Conservation (phyloP, 2,113 vertebrate species). For the Arvicanthis niloticus region DNA sequence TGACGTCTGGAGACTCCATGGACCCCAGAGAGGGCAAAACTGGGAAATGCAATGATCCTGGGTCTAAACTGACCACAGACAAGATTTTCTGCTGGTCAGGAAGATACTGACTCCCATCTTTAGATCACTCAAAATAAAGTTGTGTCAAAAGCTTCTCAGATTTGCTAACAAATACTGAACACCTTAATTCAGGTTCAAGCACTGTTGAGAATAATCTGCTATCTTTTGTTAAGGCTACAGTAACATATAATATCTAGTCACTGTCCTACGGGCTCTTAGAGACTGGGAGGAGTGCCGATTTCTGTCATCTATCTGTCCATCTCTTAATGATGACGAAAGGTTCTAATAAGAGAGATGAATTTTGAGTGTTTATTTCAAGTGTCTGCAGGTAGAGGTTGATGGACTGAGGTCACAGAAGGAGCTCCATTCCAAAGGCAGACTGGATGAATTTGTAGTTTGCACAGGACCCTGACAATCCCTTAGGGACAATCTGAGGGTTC, state of each 20-base stretch:
- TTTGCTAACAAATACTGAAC: background rate
- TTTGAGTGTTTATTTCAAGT: slow-evolving; percentile 30
- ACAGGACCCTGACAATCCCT: background rate
- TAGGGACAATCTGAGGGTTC: background rate
- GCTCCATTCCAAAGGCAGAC: background rate
- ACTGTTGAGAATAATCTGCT: background rate
- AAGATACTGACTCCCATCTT: background rate
- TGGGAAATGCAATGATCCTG: background rate
- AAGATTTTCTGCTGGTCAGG: background rate
- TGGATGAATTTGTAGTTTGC: background rate
- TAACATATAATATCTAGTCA: background rate
- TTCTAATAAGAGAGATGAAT: slow-evolving; percentile 1
- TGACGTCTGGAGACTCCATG: background rate
- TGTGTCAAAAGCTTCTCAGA: background rate
- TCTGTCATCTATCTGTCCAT: background rate
- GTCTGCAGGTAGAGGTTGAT: background rate
- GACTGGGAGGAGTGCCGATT: background rate
- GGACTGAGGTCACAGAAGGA: background rate
- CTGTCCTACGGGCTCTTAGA: background rate
- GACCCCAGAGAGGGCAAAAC: background rate
- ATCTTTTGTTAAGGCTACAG: background rate
- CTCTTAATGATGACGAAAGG: background rate
- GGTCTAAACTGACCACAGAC: background rate
- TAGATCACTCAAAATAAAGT: background rate
- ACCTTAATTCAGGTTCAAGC: slow-evolving; percentile 6